Conservation (phyloP, 2,113 vertebrate genomes). For the Paracyprichromis sp. region DNA sequence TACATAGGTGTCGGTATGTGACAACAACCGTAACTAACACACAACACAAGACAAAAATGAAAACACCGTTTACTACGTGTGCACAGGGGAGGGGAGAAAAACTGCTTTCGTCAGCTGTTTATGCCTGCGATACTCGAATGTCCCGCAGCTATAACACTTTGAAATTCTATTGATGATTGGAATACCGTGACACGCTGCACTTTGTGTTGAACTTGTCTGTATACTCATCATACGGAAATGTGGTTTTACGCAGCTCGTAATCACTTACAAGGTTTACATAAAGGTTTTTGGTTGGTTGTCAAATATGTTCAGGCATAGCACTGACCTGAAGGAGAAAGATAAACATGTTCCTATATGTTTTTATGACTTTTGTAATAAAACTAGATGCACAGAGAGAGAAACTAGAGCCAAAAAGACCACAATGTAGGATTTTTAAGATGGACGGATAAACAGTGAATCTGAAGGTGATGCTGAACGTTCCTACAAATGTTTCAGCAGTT, state of each 20-base stretch:
- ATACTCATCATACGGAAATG: not conserved
- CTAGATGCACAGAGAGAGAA: not conserved
- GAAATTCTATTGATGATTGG: not conserved
- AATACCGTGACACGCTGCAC: not conserved
- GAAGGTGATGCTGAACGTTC: not conserved
- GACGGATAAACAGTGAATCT: not conserved
- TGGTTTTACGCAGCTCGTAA: not conserved
- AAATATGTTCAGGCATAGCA: not conserved
- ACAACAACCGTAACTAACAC: not conserved
- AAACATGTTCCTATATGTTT: not conserved
- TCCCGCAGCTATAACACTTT: not conserved
- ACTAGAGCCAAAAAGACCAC: not conserved
- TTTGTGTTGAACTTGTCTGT: not conserved
- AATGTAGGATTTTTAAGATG: not conserved
- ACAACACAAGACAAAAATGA: not conserved
- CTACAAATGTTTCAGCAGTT: not conserved
- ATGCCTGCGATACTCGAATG: not conserved
- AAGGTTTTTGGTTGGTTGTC: not conserved
- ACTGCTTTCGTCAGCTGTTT: constrained; percentile 2
- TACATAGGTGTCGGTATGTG: not conserved
- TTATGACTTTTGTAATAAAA: not conserved
- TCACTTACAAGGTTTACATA: not conserved
- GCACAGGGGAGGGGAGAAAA: not conserved
- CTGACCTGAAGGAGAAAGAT: not conserved
- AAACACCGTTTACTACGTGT: not conserved